These are phyloP conservation scores for Drosophila prosaltans DNA, from an alignment of 1,140 invertebrate genomes.

Conservation along the genomic window DNA sequence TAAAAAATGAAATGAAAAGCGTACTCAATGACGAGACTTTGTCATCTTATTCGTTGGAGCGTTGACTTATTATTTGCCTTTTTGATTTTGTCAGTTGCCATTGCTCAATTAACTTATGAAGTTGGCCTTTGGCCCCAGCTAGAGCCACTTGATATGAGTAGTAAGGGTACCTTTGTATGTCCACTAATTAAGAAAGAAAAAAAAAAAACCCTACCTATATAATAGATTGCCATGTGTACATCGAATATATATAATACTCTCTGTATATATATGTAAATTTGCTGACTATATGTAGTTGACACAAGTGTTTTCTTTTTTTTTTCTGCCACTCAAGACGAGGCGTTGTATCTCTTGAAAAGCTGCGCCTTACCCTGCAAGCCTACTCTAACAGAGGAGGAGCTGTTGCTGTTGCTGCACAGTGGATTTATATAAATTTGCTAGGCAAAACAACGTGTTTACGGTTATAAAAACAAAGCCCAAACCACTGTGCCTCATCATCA, in stretches of 20 bases:
- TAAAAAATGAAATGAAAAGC: slow-evolving; percentile 51
- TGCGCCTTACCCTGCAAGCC: slow-evolving; percentile 40
- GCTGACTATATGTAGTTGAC: slow-evolving; percentile 15
- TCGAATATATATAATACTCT: background rate
- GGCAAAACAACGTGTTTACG: too few species aligned
- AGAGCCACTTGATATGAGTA: slow-evolving; percentile 15
- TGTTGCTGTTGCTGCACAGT: background rate
- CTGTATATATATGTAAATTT: slow-evolving; percentile 21
- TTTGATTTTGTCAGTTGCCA: slow-evolving; percentile 39
- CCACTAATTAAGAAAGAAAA: slow-evolving; percentile 29
- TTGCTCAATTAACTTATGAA: slow-evolving; percentile 65
- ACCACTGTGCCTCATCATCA: slow-evolving; percentile 38
- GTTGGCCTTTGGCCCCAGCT: slow-evolving; percentile 59
- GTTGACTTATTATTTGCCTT: background rate
- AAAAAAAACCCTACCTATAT: slow-evolving; percentile 7
- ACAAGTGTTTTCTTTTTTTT: slow-evolving; percentile 58
- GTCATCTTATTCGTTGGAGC: slow-evolving; percentile 39
- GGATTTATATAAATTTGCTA: too few species aligned
- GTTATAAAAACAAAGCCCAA: too few species aligned
- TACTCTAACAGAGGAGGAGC: background rate
- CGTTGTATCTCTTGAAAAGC: slow-evolving; percentile 59
- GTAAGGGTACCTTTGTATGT: background rate
- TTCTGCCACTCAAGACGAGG: slow-evolving; percentile 61
- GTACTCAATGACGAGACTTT: slow-evolving; percentile 23
- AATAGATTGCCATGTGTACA: background rate